Percentiles rank a stretch among this genome's conserved stretches.
phyloP scores from a whole-genome alignment of 2,113 vertebrate genomes.

The Cervus canadensis region DNA sequence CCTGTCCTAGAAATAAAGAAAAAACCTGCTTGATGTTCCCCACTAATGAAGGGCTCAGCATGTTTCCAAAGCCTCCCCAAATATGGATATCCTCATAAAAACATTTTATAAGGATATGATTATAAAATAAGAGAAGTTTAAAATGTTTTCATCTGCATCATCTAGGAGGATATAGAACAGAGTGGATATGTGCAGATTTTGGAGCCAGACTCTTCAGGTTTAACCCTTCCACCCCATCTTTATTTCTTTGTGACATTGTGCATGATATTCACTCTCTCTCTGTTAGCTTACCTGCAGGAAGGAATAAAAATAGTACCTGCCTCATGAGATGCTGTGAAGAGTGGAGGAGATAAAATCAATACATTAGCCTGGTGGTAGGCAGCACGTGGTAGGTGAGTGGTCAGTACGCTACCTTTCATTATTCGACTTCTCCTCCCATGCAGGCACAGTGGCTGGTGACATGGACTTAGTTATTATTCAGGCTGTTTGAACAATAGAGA shows the following conservation, averaged over 20 bases:
- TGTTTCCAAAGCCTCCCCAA: neutral
- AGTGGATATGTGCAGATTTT: neutral
- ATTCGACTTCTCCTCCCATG: neutral
- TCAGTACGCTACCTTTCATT: fast-evolving
- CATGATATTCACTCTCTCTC: neutral
- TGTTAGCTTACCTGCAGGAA: neutral
- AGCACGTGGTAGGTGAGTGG: no score
- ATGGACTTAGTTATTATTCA: neutral
- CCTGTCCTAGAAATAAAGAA: neutral
- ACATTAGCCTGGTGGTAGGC: no score
- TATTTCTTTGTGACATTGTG: neutral
- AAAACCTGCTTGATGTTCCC: neutral
- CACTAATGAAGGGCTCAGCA: neutral
- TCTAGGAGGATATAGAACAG: neutral
- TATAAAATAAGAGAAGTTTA: neutral
- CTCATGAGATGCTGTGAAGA: neutral
- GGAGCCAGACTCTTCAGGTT: neutral
- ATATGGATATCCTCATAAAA: neutral
- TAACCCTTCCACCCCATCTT: neutral
- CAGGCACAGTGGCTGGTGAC: neutral
- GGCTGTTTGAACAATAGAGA: neutral
- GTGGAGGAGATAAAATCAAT: neutral
- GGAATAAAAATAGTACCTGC: neutral
- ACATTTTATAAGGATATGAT: neutral
- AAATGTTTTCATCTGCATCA: neutral